Evolutionary conservation across 2,888 invertebrate genomes (phyloP).

Genomic region (Perdita meconis): DNA sequence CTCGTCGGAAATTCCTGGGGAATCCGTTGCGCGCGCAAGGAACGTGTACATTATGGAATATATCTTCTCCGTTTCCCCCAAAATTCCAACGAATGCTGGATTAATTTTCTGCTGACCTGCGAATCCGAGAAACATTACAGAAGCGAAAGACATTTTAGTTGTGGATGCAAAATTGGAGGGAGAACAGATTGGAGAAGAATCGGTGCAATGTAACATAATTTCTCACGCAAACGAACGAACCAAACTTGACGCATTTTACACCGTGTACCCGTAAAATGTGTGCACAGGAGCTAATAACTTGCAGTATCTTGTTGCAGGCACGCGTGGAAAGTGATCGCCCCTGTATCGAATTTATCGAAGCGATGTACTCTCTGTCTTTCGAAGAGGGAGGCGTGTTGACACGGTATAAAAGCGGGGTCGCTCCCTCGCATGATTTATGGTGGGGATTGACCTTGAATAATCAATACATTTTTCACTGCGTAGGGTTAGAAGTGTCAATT

Average conservation of each 20-base stretch:
- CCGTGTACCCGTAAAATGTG: constrained; percentile 10
- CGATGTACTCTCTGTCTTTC: not conserved
- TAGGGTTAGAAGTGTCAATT: too few relatives aligned
- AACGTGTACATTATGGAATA: not conserved
- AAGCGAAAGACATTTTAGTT: not conserved
- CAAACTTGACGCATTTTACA: constrained; percentile 8
- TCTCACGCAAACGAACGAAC: not conserved
- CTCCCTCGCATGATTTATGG: too few relatives aligned
- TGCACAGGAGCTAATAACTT: constrained; percentile 6
- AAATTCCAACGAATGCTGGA: not conserved
- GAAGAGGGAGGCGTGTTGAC: not conserved
- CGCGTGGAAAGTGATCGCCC: constrained; percentile 28
- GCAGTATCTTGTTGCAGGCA: constrained; percentile 22
- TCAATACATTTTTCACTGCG: too few relatives aligned
- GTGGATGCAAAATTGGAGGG: not conserved
- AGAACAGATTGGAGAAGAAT: not conserved
- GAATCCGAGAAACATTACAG: not conserved
- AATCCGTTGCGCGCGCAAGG: not conserved
- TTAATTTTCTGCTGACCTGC: too few relatives aligned
- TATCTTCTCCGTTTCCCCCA: not conserved
- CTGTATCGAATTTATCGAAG: constrained; percentile 24
- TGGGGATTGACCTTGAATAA: too few relatives aligned
- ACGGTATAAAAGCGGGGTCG: not conserved
- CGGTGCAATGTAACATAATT: constrained; percentile 3
- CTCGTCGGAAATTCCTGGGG: not conserved